These are phyloP conservation scores for Leontopithecus rosalia DNA, from an alignment of 2,797 vertebrate species.

Conservation along the genomic window DNA sequence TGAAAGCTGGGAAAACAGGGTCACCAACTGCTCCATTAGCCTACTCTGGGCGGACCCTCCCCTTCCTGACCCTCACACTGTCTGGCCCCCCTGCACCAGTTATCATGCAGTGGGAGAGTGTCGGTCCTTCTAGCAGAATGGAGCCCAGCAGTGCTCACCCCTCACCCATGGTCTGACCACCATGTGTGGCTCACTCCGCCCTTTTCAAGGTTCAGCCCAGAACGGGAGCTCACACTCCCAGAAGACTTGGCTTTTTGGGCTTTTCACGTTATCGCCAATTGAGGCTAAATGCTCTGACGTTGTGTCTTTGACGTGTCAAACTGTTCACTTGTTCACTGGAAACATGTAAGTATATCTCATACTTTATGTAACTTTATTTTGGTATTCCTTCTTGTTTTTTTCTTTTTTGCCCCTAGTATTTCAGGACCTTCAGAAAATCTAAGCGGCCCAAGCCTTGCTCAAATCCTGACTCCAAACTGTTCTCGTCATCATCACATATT, in stretches of 20 bases:
- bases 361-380: not conserved
- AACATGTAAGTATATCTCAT: not conserved
- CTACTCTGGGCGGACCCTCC: not conserved
- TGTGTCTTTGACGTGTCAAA: not conserved
- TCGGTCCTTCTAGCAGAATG: rapidly evolving
- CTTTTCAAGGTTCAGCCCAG: not conserved
- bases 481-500: rapidly evolving
- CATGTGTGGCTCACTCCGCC: not conserved
- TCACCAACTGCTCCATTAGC: not conserved
- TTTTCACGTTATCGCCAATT: not conserved
- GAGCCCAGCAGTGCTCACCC: rapidly evolving
- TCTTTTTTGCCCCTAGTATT: not conserved
- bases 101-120: not conserved
- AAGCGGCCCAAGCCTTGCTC: not conserved
- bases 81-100: rapidly evolving
- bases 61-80: not conserved
- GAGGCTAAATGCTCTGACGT: not conserved
- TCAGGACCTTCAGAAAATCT: not conserved
- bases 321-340: not conserved
- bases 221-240: not conserved
- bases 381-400: not conserved
- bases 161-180: rapidly evolving
- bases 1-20: not conserved
- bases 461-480: not conserved
- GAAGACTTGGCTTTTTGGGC: not conserved